Conservation (phyloP, 2,113 vertebrate species). For the Bucco capensis region DNA sequence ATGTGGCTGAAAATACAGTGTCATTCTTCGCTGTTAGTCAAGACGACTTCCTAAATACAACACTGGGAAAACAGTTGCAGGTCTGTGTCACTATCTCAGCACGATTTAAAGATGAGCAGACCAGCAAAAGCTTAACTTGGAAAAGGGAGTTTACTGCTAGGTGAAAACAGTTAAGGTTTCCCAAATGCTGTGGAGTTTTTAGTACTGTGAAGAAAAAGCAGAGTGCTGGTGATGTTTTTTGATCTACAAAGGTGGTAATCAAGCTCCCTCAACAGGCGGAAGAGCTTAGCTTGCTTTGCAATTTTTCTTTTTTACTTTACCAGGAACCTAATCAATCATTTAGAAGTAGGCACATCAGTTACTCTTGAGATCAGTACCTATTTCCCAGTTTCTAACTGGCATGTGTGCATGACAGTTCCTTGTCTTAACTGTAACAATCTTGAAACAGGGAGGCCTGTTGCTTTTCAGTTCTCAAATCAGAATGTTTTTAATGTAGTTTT, state of each 20-base stretch:
- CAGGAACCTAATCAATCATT: not conserved
- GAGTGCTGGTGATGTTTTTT: not conserved
- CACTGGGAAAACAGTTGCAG: not conserved
- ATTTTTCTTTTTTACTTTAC: not conserved
- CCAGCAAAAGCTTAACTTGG: not conserved
- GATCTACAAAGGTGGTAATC: not conserved
- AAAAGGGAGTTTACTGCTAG: not conserved
- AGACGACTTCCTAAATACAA: not conserved
- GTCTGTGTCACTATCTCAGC: not conserved
- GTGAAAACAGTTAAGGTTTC: not conserved
- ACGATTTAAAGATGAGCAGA: not conserved
- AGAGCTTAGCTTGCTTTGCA: not conserved
- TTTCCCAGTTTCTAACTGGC: not conserved
- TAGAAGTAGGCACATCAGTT: not conserved
- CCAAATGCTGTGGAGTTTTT: not conserved
- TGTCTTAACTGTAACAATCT: not conserved
- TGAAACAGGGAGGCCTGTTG: not conserved
- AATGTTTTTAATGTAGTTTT: not conserved
- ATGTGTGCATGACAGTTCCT: not conserved
- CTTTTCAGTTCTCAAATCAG: not conserved
- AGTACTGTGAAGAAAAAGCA: not conserved
- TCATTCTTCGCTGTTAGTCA: accelerated
- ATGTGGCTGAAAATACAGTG: not conserved
- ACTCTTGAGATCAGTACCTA: not conserved
- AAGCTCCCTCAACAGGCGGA: not conserved